phyloP scores from a whole-genome alignment of 2,113 vertebrate genomes.

The Rhabdomys dilectus region DNA sequence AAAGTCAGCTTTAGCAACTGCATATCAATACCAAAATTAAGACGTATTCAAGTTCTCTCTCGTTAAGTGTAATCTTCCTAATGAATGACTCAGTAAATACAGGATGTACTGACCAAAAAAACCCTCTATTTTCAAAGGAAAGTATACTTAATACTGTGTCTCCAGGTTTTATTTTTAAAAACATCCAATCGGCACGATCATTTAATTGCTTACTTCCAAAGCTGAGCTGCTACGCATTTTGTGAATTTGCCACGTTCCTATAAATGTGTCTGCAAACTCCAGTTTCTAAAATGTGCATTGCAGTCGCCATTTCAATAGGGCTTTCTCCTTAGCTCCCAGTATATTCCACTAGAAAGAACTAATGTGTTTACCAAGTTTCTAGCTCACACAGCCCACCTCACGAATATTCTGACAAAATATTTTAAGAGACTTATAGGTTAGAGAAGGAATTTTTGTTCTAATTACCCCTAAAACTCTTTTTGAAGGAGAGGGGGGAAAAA shows the following conservation, averaged over 20 bases:
- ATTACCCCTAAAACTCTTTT: slow-evolving; percentile 10
- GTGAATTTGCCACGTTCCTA: background rate
- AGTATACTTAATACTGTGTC: slow-evolving; percentile 25
- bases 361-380: slow-evolving; percentile 45
- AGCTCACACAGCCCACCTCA: slow-evolving; percentile 13
- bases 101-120: slow-evolving; percentile 36
- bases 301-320: slow-evolving; percentile 15
- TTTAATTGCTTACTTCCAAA: slow-evolving; percentile 46
- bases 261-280: slow-evolving; percentile 14
- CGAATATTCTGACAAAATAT: slow-evolving; percentile 70
- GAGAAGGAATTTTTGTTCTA: slow-evolving; percentile 38
- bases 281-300: slow-evolving; percentile 37
- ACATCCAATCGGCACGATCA: background rate
- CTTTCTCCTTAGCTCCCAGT: slow-evolving; percentile 21
- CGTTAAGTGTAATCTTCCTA: slow-evolving; percentile 59
- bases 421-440: slow-evolving; percentile 35
- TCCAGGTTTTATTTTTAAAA: slow-evolving; percentile 37
- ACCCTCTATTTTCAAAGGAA: slow-evolving; percentile 43
- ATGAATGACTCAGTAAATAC: slow-evolving; percentile 27
- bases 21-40: slow-evolving; percentile 23
- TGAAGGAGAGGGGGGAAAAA: background rate
- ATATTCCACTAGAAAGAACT: slow-evolving; percentile 42
- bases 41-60: slow-evolving; percentile 53
- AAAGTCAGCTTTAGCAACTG: background rate
- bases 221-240: background rate